These are phyloP conservation scores for Coreius guichenoti DNA, from an alignment of 2,797 vertebrate genomes.

Conservation along the genomic window DNA sequence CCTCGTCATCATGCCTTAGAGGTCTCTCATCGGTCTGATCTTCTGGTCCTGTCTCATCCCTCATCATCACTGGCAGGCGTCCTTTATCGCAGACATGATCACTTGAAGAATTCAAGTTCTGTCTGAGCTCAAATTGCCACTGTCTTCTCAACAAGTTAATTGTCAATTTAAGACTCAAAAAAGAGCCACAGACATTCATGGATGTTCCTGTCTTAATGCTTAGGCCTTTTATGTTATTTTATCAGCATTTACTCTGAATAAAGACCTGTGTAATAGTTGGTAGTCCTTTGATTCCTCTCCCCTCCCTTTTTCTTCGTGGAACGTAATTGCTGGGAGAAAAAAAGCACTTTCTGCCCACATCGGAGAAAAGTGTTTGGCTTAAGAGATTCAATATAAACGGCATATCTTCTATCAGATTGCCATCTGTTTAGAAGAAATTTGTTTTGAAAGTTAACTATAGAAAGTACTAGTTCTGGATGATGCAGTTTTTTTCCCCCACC, in stretches of 20 bases:
- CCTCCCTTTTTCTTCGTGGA: conserved; percentile 32
- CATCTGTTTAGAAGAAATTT: conserved; percentile 31
- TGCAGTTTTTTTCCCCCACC: background rate
- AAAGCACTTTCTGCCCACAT: conserved; percentile 45
- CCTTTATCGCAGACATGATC: conserved; percentile 4
- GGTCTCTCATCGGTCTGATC: conserved; percentile 56
- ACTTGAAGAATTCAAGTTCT: conserved; percentile 39
- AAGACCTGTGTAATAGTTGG: conserved; percentile 64
- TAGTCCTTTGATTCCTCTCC: conserved; percentile 59
- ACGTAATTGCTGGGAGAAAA: conserved; percentile 8
- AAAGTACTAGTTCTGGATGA: background rate
- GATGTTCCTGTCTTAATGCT: conserved; percentile 58
- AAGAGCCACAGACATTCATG: conserved; percentile 47
- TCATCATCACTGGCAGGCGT: conserved; percentile 26
- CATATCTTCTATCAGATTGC: conserved; percentile 41
- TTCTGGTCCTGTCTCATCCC: conserved; percentile 49
- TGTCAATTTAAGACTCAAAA: conserved; percentile 29
- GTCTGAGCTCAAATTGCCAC: conserved; percentile 34
- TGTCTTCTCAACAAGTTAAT: conserved; percentile 1
- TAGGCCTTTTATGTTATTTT: conserved; percentile 63
- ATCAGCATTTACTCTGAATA: conserved; percentile 64
- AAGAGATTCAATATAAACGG: background rate
- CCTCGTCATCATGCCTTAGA: conserved; percentile 65
- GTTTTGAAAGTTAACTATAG: background rate
- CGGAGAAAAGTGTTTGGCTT: background rate